Evolutionary conservation across 2,888 invertebrate species (phyloP).

Genomic region (Bombyx huttoni): DNA sequence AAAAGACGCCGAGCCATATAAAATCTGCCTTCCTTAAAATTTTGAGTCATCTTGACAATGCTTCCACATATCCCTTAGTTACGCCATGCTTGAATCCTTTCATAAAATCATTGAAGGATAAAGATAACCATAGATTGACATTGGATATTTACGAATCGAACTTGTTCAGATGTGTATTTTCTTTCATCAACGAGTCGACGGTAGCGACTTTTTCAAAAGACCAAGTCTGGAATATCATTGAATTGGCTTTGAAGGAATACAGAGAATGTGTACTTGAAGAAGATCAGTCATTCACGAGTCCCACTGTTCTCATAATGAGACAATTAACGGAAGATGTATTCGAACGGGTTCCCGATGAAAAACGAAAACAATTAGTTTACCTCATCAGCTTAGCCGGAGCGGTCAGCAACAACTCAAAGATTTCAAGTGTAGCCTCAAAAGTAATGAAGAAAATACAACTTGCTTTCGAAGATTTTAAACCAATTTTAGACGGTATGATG

Average conservation of each 20-base stretch:
- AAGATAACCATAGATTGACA: conserved; percentile 28
- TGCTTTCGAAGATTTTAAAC: conserved; percentile 72
- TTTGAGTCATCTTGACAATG: conserved; percentile 53
- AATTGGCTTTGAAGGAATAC: conserved; percentile 65
- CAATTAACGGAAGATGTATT: conserved; percentile 72
- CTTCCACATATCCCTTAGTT: conserved; percentile 49
- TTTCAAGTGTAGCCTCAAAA: conserved; percentile 74
- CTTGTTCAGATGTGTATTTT: conserved; percentile 66
- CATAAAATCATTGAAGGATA: conserved; percentile 28
- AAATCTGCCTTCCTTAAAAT: conserved; percentile 60
- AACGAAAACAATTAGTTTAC: conserved; percentile 59
- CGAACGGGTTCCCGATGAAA: conserved; percentile 51
- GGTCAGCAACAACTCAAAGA: conserved; percentile 71
- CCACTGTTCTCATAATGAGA: conserved; percentile 67
- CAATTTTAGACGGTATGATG: conserved; percentile 74
- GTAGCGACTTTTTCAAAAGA: conserved; percentile 46
- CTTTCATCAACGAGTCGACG: conserved; percentile 68
- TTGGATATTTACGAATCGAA: conserved; percentile 66
- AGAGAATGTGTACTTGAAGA: conserved; percentile 51
- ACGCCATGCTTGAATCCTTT: conserved; percentile 30
- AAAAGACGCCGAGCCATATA: conserved; percentile 52
- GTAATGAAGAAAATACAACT: conserved; percentile 78
- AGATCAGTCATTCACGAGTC: conserved; percentile 38
- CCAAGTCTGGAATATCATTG: conserved; percentile 73
- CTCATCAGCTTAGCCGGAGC: conserved; percentile 71